Evolutionary conservation across 2,113 vertebrate genomes (phyloP).

Genomic region (Ictidomys tridecemlineatus): DNA sequence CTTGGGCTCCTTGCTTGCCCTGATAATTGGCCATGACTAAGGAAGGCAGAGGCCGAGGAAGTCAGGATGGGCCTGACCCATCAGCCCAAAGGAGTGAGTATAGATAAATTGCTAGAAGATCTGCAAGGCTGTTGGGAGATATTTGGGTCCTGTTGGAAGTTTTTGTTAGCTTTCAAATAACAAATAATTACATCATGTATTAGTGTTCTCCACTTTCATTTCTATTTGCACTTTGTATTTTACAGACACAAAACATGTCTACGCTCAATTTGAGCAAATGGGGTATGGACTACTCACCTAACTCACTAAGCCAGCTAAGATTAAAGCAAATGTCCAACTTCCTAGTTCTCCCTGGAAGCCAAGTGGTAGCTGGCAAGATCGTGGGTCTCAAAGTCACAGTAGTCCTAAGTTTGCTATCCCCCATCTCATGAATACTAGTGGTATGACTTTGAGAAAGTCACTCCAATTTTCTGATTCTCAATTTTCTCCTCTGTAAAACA

Average conservation of each 20-base stretch:
- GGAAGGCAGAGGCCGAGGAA: not conserved
- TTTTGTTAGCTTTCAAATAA: slow-evolving; percentile 15
- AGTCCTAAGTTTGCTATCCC: not conserved
- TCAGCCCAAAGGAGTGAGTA: not conserved
- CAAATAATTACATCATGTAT: not conserved
- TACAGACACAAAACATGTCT: not conserved
- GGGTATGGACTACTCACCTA: not conserved
- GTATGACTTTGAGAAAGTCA: not conserved
- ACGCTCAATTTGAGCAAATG: not conserved
- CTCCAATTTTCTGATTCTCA: not conserved
- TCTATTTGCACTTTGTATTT: not conserved
- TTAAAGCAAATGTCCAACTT: not conserved
- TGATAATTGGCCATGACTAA: not conserved
- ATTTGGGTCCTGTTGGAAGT: not conserved
- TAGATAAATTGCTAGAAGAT: slow-evolving; percentile 18
- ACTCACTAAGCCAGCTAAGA: not conserved
- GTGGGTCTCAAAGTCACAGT: not conserved
- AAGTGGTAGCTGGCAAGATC: not conserved
- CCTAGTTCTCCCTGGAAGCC: not conserved
- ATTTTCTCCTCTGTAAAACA: slow-evolving; percentile 2
- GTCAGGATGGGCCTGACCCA: not conserved
- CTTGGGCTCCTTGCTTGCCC: not conserved
- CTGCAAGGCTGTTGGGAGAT: not conserved
- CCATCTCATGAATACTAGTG: not conserved
- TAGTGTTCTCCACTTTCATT: not conserved